Percentiles rank a stretch among this genome's conserved stretches.
Evolutionary conservation across 2,888 invertebrate genomes (phyloP).

Genomic region (Steinernema scapterisci): DNA sequence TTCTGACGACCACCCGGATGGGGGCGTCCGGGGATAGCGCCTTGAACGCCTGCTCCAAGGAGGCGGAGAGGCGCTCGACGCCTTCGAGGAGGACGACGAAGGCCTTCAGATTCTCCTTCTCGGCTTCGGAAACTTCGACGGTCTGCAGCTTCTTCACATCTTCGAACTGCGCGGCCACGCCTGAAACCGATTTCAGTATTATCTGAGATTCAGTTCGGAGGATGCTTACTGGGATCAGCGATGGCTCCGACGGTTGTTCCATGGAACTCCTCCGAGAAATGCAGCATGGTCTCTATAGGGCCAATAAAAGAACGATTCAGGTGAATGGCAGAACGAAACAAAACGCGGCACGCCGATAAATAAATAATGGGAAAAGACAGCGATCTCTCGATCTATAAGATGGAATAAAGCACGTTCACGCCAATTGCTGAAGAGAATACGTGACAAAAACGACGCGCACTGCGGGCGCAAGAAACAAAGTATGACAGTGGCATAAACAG

Average conservation of each 20-base stretch:
- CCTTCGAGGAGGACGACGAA: neutral
- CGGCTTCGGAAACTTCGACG: neutral
- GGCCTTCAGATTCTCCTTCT: neutral
- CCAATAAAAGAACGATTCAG: too few relatives aligned
- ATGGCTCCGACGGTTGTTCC: neutral
- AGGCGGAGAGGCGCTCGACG: neutral
- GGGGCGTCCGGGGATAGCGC: neutral
- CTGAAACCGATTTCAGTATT: neutral
- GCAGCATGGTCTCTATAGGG: neutral
- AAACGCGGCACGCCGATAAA: neutral
- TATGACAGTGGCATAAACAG: too few relatives aligned
- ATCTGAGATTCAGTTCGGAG: neutral
- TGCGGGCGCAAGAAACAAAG: too few relatives aligned
- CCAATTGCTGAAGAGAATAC: too few relatives aligned
- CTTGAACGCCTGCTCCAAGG: slow-evolving; percentile 7
- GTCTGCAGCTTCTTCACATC: neutral
- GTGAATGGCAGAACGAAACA: neutral
- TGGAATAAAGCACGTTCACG: too few relatives aligned
- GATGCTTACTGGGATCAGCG: neutral
- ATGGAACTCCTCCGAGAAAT: neutral
- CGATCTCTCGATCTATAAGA: too few relatives aligned
- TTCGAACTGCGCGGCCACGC: neutral
- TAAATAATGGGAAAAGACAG: too few relatives aligned
- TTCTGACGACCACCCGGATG: neutral
- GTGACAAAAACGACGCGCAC: too few relatives aligned